Base-by-base conservation (phyloP, 2,888 invertebrate species). In the Drosophila lacicola region DNA sequence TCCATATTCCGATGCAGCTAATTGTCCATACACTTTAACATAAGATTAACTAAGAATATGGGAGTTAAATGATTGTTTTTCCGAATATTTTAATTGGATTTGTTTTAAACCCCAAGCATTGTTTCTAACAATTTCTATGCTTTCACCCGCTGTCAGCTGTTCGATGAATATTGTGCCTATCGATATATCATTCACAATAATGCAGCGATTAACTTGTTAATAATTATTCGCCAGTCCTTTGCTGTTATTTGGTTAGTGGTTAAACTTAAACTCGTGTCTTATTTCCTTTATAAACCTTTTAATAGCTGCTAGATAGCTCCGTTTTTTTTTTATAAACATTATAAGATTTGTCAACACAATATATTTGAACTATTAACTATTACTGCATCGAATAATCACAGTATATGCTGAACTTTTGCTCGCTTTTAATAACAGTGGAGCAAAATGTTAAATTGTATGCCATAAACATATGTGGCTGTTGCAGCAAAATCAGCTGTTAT, bases 1-100 rank as follows among this genome's bases (percentile, higher is more conserved):
- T 98, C 98, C 98, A 98, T 98, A 83, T 70, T 68, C 13, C 17
- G 9, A 42, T 44, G 25, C 14, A 54, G n/a, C 53, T 62, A 65
- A 19, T 57, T 66, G 47, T 34, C 17, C 50, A 13, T 66, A 29
- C 13, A 8, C 14, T 57, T 41, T 29, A 50, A 39, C 74, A 66
- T 74, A 54, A 42, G 61, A n/a, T 25, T 45, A 61, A 51, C 17
- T 58, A 21, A 37, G 14, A n/a, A 54, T 42, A 17, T 47, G 34
- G 9, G 4, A 39, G 2, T 42, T 44, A 14, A 42, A 63, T 44
- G 9, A 49, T 45, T 49, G 25, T 56, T 65, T 49, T 41, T 19
- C 39, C 2, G 5, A 17, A 19, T 14, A 44, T 33, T 6, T 54
- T 47, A 42, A 14, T 25, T 8, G 9, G 25, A 50, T 51, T 58